Conservation (phyloP, 2,888 invertebrate genomes). For the Notocelia uddmanniana region DNA sequence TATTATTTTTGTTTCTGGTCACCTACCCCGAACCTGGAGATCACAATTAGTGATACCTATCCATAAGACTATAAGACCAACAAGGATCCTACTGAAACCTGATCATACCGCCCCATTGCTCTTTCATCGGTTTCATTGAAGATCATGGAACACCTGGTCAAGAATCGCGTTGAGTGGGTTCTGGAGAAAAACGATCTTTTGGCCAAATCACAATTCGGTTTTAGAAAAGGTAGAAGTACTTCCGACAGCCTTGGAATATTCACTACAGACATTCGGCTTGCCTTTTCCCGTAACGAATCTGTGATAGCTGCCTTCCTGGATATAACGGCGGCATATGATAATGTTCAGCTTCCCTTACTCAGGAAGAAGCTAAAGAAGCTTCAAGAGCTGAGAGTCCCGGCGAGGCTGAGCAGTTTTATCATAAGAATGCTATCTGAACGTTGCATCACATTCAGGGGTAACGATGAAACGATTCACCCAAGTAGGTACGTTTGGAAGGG, state of each 20-base stretch:
- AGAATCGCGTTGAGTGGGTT: conserved; percentile 32
- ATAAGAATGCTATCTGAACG: not conserved
- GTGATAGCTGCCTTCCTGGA: conserved; percentile 39
- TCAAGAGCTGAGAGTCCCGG: conserved; percentile 35
- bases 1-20: not conserved
- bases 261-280: conserved; percentile 30
- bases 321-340: conserved; percentile 10
- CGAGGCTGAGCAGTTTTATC: conserved; percentile 9
- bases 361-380: conserved; percentile 39
- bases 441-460: not conserved
- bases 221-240: conserved; percentile 35
- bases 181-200: conserved; percentile 32
- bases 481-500: conserved; percentile 46
- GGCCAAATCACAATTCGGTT: not conserved
- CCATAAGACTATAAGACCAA: not conserved
- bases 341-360: too few relatives aligned
- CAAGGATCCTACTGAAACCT: not conserved
- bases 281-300: conserved; percentile 18
- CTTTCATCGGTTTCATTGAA: conserved; percentile 42
- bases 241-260: conserved; percentile 46
- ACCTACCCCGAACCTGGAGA: not conserved
- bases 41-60: not conserved
- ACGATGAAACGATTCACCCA: not conserved
- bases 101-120: conserved; percentile 31
- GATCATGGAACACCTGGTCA: conserved; percentile 33